Evolutionary conservation across 2,113 vertebrate species (phyloP).

Genomic region (Pseudorhombus dupliciocellatus): DNA sequence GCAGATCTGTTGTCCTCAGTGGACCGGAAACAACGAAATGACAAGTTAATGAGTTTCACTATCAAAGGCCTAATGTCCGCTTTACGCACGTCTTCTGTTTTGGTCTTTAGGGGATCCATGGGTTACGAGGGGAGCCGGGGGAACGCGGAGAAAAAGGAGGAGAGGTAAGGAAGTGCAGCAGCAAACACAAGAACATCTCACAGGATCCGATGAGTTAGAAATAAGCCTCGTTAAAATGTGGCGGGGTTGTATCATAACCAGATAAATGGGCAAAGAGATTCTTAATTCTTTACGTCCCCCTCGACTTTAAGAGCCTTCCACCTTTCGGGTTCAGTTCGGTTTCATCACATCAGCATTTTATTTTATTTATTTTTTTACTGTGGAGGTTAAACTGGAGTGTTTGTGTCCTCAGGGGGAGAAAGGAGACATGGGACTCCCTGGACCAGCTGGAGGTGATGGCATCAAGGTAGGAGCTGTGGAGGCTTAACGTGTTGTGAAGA

Average conservation of each 20-base stretch:
- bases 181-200: no score
- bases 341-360: background rate
- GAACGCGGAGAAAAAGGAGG: slow-evolving; percentile 79
- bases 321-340: background rate
- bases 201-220: no score
- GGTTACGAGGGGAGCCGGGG: slow-evolving; percentile 80
- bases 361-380: background rate
- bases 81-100: slow-evolving; percentile 3
- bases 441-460: slow-evolving; percentile 81
- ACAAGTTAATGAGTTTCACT: background rate
- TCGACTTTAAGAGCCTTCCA: no score
- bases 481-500: background rate
- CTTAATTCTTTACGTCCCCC: no score
- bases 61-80: background rate
- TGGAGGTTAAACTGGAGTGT: background rate
- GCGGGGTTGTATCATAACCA: no score
- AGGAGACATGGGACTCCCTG: slow-evolving; percentile 81
- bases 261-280: no score
- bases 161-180: slow-evolving; percentile 74
- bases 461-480: slow-evolving; percentile 79
- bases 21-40: background rate
- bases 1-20: background rate
- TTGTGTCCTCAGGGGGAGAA: slow-evolving; percentile 82
- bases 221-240: no score
- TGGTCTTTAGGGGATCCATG: slow-evolving; percentile 79